phyloP scores from a whole-genome alignment of 2,113 vertebrate genomes.

The Euleptes europaea region DNA sequence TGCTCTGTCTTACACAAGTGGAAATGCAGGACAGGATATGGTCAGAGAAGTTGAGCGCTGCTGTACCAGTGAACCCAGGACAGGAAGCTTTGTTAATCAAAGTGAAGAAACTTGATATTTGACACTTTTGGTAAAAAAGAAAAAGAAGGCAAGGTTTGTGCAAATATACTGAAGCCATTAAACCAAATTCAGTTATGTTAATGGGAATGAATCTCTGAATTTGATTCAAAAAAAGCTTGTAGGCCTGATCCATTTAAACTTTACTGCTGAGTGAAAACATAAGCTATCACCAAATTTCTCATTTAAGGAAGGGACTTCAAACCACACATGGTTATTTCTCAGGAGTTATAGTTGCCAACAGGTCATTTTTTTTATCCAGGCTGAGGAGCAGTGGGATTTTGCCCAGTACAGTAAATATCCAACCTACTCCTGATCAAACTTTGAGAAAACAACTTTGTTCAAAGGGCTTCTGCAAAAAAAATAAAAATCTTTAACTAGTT shows the following conservation, averaged over 20 bases:
- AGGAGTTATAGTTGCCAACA: background rate
- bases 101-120: background rate
- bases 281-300: background rate
- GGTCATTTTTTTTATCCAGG: too few species aligned
- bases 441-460: too few species aligned
- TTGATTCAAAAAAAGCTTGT: background rate
- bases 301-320: background rate
- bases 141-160: background rate
- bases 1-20: too few species aligned
- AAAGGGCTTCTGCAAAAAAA: too few species aligned
- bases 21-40: too few species aligned
- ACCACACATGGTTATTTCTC: background rate
- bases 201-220: background rate
- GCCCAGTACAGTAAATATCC: too few species aligned
- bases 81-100: background rate
- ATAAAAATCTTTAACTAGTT: too few species aligned
- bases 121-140: background rate
- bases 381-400: too few species aligned
- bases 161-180: background rate
- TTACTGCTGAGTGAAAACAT: background rate
- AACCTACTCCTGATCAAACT: too few species aligned
- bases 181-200: background rate
- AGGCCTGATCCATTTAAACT: background rate
- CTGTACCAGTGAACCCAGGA: too few species aligned
- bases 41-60: too few species aligned